Evolutionary conservation across 2,888 invertebrate genomes (phyloP), one percentile per base, ranked within the genome.

Genomic region (Polyploca ridens): DNA sequence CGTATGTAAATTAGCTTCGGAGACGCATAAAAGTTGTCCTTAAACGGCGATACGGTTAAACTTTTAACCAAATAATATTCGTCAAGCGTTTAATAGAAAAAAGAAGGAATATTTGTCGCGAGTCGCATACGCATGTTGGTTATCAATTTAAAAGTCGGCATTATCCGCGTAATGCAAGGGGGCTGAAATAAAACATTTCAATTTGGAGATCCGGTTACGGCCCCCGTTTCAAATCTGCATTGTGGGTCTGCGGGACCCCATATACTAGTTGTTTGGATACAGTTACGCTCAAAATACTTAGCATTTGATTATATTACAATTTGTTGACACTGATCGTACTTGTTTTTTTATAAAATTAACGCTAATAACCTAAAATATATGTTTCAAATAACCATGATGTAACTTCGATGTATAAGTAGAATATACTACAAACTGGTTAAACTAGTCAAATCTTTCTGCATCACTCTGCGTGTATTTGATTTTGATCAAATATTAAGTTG

Each of bases 121-220:
- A 85, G 79, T 79, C 83, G 83, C 81, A 81, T 84, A 86, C 86
- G 87, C 88, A 89, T 87, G 84, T 86, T 85, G 88, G 91, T 94
- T 93, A 93, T 93, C 93, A 93, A 93, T 93, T 93, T 91, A 91
- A 88, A 92, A 92, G 93, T 90, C 86, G 88, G 87, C 79, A 90
- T 92, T 90, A 93, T 90, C 85, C 88, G 68, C 80, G 84, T 89
- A 90, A 89, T 89, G 86, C 87, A 78, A 67, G 87, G 89, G 91
- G 88, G 85, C 79, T 76, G 86, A 86, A 87, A 93, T 94, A 94
- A 93, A 93, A 94, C 94, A 94, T 94, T 94, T 93, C 94, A 93
- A 94, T 94, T 93, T 94, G 84, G 90, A 87, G 91, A 93, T 93
- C 94, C 93, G 93, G 94, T 93, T 93, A 88, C 89, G 86, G 81